phyloP scores from a whole-genome alignment of 2,113 vertebrate genomes.

The Podarcis muralis region DNA sequence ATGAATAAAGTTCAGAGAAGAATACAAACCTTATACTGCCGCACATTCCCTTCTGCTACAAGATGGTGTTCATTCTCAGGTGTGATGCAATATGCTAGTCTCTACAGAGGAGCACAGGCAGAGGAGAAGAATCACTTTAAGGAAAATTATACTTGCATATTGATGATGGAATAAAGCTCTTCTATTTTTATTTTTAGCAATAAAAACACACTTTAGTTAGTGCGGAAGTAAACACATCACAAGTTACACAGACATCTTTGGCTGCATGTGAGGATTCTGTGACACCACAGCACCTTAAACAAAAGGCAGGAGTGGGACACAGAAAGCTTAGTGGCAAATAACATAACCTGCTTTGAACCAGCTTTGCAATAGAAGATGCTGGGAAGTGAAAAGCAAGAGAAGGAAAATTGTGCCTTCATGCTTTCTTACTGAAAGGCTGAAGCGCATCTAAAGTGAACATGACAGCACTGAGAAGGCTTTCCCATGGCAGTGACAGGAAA shows the following conservation, averaged over 20 bases:
- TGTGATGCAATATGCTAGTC: conserved; percentile 93
- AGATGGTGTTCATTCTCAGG: conserved; percentile 93
- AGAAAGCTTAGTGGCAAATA: too few relatives aligned
- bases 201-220: neutral
- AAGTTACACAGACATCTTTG: neutral
- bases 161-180: neutral
- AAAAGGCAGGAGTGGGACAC: neutral
- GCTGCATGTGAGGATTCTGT: neutral
- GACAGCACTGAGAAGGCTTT: neutral
- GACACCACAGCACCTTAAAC: neutral
- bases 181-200: neutral
- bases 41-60: conserved; percentile 88
- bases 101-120: conserved; percentile 76
- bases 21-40: conserved; percentile 89
- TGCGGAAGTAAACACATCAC: neutral
- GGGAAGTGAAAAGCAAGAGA: neutral
- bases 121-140: conserved; percentile 21
- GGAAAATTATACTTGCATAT: neutral
- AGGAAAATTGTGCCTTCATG: neutral
- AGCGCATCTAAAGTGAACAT: neutral
- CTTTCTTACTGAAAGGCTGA: neutral
- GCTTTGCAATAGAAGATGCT: neutral
- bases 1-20: neutral
- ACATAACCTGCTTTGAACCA: neutral
- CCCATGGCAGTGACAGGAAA: neutral